Conservation (phyloP, 2,797 vertebrate species). For the Lagocephalus sceleratus region DNA sequence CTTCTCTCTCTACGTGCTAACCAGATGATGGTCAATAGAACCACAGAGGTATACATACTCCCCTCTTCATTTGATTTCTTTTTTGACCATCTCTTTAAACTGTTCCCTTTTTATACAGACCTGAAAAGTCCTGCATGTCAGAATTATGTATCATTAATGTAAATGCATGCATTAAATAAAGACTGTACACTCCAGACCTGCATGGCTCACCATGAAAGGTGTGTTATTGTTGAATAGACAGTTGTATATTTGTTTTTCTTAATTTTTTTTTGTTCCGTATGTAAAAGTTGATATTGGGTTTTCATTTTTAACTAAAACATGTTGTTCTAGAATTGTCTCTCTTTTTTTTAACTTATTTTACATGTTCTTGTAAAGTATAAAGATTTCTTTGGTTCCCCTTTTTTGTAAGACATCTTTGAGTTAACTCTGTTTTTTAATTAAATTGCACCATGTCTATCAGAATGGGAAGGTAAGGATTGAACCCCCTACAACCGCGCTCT, state of each 20-base stretch:
- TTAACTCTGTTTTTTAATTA: constrained; percentile 79
- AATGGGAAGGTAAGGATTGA: constrained; percentile 82
- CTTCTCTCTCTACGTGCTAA: constrained; percentile 76
- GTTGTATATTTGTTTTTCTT: constrained; percentile 4
- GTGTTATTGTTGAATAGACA: constrained; percentile 8
- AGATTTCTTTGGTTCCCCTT: constrained; percentile 37
- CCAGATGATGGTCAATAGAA: constrained; percentile 99
- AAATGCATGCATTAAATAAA: constrained; percentile 42
- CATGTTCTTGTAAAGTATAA: neutral
- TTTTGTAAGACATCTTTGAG: constrained; percentile 65
- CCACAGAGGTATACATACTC: constrained; percentile 90
- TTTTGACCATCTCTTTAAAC: constrained; percentile 44
- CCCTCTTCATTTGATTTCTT: constrained; percentile 18
- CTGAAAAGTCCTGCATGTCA: constrained; percentile 44
- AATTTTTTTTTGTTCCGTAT: neutral
- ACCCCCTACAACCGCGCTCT: constrained; percentile 39
- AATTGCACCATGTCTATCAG: constrained; percentile 80
- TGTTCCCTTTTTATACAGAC: constrained; percentile 11
- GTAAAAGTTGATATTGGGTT: neutral
- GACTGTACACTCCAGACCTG: constrained; percentile 35
- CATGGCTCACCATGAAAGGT: constrained; percentile 55
- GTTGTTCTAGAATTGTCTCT: neutral
- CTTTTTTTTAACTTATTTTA: neutral
- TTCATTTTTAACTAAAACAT: constrained; percentile 12
- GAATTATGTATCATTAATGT: constrained; percentile 18